Conservation (phyloP, 2,888 invertebrate genomes). For the Ceramica pisi region DNA sequence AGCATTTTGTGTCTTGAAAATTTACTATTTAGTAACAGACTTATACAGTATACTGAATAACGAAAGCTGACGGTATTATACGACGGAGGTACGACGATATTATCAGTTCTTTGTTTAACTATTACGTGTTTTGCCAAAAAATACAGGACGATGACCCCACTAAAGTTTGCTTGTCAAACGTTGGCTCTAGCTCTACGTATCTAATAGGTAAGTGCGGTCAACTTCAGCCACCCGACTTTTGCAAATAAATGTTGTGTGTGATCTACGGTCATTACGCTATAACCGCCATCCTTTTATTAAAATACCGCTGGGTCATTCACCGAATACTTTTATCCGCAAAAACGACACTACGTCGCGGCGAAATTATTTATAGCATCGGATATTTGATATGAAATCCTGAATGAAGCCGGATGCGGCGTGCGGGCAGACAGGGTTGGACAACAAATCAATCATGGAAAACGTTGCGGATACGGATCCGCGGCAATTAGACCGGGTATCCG, state of each 20-base stretch:
- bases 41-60: neutral
- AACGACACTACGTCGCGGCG: constrained; percentile 39
- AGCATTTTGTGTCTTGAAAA: neutral
- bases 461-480: constrained; percentile 53
- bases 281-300: constrained; percentile 45
- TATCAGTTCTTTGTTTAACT: neutral
- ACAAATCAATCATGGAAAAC: constrained; percentile 61
- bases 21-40: neutral
- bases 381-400: constrained; percentile 59
- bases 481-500: constrained; percentile 52
- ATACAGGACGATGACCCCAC: neutral
- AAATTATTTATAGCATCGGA: constrained; percentile 57
- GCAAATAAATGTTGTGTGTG: constrained; percentile 27
- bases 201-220: constrained; percentile 18
- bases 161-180: constrained; percentile 5
- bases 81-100: neutral
- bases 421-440: constrained; percentile 42
- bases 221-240: constrained; percentile 21
- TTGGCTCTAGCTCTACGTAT: neutral
- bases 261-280: constrained; percentile 27
- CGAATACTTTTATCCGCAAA: constrained; percentile 44
- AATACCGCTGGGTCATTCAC: constrained; percentile 37
- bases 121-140: neutral
- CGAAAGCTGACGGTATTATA: neutral
- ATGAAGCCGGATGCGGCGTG: constrained; percentile 52